phyloP scores from a whole-genome alignment of 2,888 invertebrate species.

The Didymodactylos carnosus region DNA sequence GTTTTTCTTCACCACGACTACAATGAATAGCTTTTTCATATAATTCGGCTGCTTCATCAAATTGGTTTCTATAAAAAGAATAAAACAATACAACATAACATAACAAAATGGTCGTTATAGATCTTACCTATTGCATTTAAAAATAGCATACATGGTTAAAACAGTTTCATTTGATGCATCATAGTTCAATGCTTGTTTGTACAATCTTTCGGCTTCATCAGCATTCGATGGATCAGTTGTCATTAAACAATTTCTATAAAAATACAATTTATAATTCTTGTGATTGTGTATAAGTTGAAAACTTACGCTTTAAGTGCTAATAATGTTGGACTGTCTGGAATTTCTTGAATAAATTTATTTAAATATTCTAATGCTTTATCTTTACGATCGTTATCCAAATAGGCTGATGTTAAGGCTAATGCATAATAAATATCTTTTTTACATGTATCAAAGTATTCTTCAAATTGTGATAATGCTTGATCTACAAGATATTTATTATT shows the following conservation, averaged over 20 bases:
- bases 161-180: slow-evolving; percentile 54
- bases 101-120: too few species aligned
- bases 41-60: neutral
- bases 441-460: neutral
- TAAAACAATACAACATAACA: too few species aligned
- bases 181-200: slow-evolving; percentile 55
- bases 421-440: neutral
- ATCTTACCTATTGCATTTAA: neutral
- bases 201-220: slow-evolving; percentile 53
- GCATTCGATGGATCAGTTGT: neutral
- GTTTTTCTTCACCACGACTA: neutral
- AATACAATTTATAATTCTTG: neutral
- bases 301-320: neutral
- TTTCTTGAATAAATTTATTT: neutral
- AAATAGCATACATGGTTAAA: neutral
- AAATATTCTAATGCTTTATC: neutral
- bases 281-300: neutral
- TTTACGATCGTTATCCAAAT: neutral
- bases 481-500: neutral
- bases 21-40: neutral
- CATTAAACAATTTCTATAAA: neutral
- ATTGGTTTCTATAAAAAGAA: neutral
- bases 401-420: neutral
- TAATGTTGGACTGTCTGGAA: neutral
- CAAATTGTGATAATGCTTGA: neutral